Base-by-base conservation (phyloP, 2,113 vertebrate genomes). In the Apistogramma diplotaenia region DNA sequence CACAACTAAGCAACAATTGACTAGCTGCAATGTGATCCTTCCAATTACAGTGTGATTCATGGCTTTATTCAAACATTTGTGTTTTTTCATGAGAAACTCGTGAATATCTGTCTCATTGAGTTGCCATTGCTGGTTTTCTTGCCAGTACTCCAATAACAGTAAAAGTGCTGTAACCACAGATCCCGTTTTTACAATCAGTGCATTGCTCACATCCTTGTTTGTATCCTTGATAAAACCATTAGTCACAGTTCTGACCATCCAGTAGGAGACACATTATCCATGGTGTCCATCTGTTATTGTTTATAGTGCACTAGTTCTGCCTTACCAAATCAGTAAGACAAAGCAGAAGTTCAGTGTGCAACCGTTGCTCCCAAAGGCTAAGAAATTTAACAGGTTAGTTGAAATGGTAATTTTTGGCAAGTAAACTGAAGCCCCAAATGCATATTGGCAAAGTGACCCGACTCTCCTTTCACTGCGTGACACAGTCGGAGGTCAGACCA, bases 401-500 rank as follows among this genome's bases (percentile, higher is more conserved):
- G 59, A 76, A 33, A 65, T 7, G 18, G 76, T 76, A 19, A 74
- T 85, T 90, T 86, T 79, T 67, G 5, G 83, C 79, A 62, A 89
- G 46, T 53, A 35, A 55, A 77, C 12, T 53, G 6, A 82, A 51
- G 62, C 55, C 57, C 58, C 77, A 85, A 86, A 83, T 85, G 83
- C 84, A 79, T 85, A 76, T 59, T 83, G 49, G 71, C 51, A 78
- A 78, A 85, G 18, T 55, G n/a, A 67, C 60, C 73, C 58, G 82
- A 85, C 10, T 57, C 81, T 81, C 57, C 35, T 81, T 80, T 87
- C 8, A 59, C 59, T 76, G 84, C 54, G 51, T 89, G 90, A 89
- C 83, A 61, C 72, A 58, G 62, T 86, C 37, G 76, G 85, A 35
- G 84, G 89, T 92, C 62, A 73, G 82, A 82, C 90, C 90, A 35